phyloP scores from a whole-genome alignment of 2,888 invertebrate species.

The Lymantria monacha region DNA sequence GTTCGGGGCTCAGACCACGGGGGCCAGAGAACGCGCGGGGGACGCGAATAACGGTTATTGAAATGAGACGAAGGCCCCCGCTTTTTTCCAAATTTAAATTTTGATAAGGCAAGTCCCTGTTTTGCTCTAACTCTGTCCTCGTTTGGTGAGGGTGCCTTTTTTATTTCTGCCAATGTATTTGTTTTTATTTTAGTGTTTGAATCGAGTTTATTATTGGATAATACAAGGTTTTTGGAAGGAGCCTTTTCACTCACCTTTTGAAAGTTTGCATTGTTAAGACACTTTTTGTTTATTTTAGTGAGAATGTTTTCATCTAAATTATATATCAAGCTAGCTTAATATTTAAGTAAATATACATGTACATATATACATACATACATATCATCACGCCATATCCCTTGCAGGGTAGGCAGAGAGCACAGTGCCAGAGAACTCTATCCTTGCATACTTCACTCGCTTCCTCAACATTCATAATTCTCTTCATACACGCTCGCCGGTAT shows the following conservation, averaged over 20 bases:
- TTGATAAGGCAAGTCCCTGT: constrained; percentile 80
- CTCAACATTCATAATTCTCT: no score
- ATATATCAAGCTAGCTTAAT: no score
- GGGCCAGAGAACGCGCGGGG: constrained; percentile 41
- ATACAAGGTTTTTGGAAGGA: constrained; percentile 31
- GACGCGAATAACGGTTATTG: constrained; percentile 80
- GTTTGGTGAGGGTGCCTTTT: constrained; percentile 67
- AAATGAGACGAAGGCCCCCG: constrained; percentile 77
- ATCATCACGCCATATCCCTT: no score
- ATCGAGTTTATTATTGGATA: constrained; percentile 46
- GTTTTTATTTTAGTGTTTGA: constrained; percentile 53
- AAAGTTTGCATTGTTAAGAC: constrained; percentile 7
- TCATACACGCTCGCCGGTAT: no score
- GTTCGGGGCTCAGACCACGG: constrained; percentile 48
- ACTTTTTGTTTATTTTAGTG: constrained; percentile 1
- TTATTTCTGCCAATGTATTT: constrained; percentile 64
- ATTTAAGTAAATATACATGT: no score
- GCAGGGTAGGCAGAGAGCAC: no score
- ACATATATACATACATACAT: no score
- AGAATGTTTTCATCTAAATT: no score
- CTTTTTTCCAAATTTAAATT: constrained; percentile 82
- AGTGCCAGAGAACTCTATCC: no score
- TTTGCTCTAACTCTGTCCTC: constrained; percentile 71
- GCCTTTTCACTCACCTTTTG: constrained; percentile 23
- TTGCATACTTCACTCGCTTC: no score